A percentile compares a stretch with the other conserved stretches of the same genome.
Evolutionary conservation across 1,140 invertebrate genomes (phyloP).

Genomic region (Trypoxylus dichotomus): DNA sequence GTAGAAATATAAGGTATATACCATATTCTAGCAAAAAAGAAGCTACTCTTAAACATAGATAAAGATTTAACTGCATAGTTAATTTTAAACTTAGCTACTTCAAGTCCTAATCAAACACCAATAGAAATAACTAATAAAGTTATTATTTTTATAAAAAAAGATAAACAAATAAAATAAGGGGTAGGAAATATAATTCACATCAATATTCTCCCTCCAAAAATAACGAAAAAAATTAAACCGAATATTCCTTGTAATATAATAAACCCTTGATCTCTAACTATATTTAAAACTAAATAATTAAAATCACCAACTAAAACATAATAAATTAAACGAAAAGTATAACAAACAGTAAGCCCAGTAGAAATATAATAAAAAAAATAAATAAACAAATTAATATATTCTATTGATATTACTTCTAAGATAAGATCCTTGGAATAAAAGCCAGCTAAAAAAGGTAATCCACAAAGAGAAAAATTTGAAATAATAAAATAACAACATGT

Average conservation of each 20-base stretch:
- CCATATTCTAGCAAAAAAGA: no score
- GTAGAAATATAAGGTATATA: no score
- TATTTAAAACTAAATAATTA: constrained; percentile 52
- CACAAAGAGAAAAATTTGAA: constrained; percentile 58
- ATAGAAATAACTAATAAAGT: constrained; percentile 53
- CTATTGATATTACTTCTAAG: constrained; percentile 58
- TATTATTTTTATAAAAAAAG: constrained; percentile 54
- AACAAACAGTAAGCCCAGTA: constrained; percentile 59
- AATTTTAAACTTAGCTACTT: constrained; percentile 52
- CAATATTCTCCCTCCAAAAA: no score
- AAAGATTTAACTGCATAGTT: constrained; percentile 34
- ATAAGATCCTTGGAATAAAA: constrained; percentile 70
- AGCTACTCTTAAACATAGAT: no score
- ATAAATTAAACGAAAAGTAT: constrained; percentile 60
- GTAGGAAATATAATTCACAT: no score
- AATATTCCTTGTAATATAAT: constrained; percentile 56
- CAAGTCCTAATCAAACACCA: constrained; percentile 50
- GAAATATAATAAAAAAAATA: constrained; percentile 59
- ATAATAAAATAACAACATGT: constrained; percentile 59
- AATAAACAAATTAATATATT: no score
- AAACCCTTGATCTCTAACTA: constrained; percentile 55
- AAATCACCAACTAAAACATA: no score
- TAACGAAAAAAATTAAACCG: no score
- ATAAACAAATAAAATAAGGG: constrained; percentile 58
- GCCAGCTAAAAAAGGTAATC: constrained; percentile 62